Conservation (phyloP, 1,140 invertebrate species). For the Palaemon carinicauda region DNA sequence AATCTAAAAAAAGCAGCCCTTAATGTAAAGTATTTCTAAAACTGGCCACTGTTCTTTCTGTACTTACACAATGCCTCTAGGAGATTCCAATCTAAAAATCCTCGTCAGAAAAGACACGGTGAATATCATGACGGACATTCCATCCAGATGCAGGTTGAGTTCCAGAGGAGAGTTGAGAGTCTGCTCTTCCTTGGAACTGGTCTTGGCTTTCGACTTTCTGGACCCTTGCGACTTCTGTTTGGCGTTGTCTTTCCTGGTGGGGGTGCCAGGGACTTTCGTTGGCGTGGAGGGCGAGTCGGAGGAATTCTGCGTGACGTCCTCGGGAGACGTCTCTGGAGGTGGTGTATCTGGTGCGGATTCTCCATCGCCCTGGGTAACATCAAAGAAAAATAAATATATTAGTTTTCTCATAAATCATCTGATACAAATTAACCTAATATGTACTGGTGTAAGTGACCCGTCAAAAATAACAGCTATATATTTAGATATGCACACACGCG, state of each 20-base stretch:
- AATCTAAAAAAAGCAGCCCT: too few species aligned
- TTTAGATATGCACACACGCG: too few species aligned
- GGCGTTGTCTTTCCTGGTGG: constrained; percentile 5
- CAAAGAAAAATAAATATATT: neutral
- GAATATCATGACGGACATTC: constrained; percentile 78
- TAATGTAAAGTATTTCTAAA: too few species aligned
- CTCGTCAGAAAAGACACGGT: constrained; percentile 76
- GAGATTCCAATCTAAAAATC: constrained; percentile 84
- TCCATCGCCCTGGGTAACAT: constrained; percentile 60
- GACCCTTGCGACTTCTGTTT: neutral
- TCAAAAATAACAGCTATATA: too few species aligned
- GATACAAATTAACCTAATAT: neutral
- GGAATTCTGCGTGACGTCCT: neutral
- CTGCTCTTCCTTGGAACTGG: neutral
- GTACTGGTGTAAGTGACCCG: neutral
- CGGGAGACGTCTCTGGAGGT: constrained; percentile 50
- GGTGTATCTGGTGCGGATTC: constrained; percentile 61
- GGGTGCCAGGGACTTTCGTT: neutral
- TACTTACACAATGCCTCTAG: constrained; percentile 87
- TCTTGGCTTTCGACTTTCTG: constrained; percentile 32
- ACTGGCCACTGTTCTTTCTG: too few species aligned
- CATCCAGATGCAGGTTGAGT: constrained; percentile 71
- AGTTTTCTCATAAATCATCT: neutral
- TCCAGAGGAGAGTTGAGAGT: constrained; percentile 5
- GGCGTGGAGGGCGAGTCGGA: neutral